Evolutionary conservation across 1,140 invertebrate genomes (phyloP).

Genomic region (Drosophila sulfurigaster): DNA sequence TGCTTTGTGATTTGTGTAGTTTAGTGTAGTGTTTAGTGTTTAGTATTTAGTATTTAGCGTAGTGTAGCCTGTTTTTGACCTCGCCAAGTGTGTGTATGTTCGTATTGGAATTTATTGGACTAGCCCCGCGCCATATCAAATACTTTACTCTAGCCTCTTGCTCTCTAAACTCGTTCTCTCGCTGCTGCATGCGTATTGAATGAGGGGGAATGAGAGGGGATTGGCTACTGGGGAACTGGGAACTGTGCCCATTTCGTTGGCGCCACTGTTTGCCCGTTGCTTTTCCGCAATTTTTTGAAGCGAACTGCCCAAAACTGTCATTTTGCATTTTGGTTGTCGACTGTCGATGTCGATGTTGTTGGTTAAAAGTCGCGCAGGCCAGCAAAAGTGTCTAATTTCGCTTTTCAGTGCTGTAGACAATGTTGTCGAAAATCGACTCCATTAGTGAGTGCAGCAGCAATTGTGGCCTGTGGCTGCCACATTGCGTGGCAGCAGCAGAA

Average conservation of each 20-base stretch:
- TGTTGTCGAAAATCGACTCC: conserved; percentile 34
- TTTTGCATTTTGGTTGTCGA: conserved; percentile 67
- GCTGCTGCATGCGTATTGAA: neutral
- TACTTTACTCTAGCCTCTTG: conserved; percentile 13
- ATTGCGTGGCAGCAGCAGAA: conserved; percentile 11
- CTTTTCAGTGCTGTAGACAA: conserved; percentile 44
- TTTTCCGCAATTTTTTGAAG: conserved; percentile 69
- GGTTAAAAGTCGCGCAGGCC: conserved; percentile 16
- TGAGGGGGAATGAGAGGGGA: conserved; percentile 4
- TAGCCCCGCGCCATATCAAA: conserved; percentile 24
- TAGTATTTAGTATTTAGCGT: conserved; percentile 14
- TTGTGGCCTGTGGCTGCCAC: conserved; percentile 15
- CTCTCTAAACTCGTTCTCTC: conserved; percentile 47
- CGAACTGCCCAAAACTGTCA: conserved; percentile 48
- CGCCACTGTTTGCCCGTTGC: conserved; percentile 68
- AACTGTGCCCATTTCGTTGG: conserved; percentile 75
- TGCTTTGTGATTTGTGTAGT: conserved; percentile 24
- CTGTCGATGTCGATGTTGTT: conserved; percentile 40
- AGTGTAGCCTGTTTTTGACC: conserved; percentile 56
- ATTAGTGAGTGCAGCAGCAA: conserved; percentile 18
- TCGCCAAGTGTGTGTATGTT: conserved; percentile 21
- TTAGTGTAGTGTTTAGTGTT: conserved; percentile 34
- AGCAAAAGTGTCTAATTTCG: conserved; percentile 82
- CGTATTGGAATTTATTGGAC: conserved; percentile 55
- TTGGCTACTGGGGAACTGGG: conserved; percentile 26